phyloP scores from a whole-genome alignment of 2,797 vertebrate species.

The Melopsittacus undulatus region DNA sequence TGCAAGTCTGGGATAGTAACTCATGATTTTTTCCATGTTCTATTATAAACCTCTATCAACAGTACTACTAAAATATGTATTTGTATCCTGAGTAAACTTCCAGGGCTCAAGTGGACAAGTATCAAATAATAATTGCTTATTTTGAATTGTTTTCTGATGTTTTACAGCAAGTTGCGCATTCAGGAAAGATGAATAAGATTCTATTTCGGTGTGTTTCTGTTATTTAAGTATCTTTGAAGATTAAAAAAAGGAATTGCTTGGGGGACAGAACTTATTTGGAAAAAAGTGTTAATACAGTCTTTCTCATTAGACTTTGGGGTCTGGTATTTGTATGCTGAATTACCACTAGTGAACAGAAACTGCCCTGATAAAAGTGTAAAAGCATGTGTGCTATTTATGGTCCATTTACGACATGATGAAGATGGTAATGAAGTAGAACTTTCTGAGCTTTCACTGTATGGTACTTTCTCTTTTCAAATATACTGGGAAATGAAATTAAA shows the following conservation, averaged over 20 bases:
- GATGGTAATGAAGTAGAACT: background rate
- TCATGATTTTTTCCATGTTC: background rate
- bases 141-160: conserved; percentile 37
- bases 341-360: conserved; percentile 21
- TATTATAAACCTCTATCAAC: conserved; percentile 13
- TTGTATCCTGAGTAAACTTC: conserved; percentile 9
- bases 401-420: background rate
- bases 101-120: background rate
- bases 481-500: background rate
- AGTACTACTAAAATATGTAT: background rate
- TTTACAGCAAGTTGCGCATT: conserved; percentile 46
- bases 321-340: conserved; percentile 44
- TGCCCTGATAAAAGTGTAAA: conserved; percentile 18
- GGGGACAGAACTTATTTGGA: background rate
- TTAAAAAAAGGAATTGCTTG: conserved; percentile 28
- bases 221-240: conserved; percentile 53
- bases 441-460: background rate
- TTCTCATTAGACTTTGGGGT: conserved; percentile 17
- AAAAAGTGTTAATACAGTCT: background rate
- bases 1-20: background rate
- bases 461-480: background rate
- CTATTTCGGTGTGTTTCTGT: conserved; percentile 47
- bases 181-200: conserved; percentile 37
- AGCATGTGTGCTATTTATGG: conserved; percentile 27
- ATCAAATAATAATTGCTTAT: conserved; percentile 59